Base-by-base conservation (phyloP, 2,797 vertebrate genomes). In the Australoheros facetus region DNA sequence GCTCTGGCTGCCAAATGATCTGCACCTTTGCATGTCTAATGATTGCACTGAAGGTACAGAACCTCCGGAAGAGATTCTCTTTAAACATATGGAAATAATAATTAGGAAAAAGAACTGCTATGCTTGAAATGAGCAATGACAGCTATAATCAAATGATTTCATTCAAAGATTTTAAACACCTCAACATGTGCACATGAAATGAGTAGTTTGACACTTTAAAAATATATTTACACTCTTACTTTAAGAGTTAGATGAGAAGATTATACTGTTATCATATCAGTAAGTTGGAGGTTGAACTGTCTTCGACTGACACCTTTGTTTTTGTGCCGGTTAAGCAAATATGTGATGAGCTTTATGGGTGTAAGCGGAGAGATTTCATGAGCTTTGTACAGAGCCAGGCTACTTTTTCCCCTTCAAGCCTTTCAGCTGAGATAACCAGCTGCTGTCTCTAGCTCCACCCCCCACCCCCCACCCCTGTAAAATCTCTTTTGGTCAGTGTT, bases 1-100 rank as follows among this genome's bases (percentile, higher is more conserved):
- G 69, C 37, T 34, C 51, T 70, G 59, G 69, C 80, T 66, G 58
- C 21, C 79, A 60, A 75, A 78, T 80, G 66, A 81, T 78, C 45
- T 77, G 51, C 73, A 80, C 64, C 39, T 85, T 80, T 42, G 39
- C 37, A 56, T 48, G 34, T 82, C n/a, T 82, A 73, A 77, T 66
- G 23, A 73, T 71, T 82, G 69, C 57, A 78, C 57, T 73, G 66
- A 56, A 55, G 45, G 75, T 23, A 21, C 39, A 76, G 45, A 59
- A 53, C 59, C 14, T 87, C 73, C 84, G 75, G 70, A 77, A 81
- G 32, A 75, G 30, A 80, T 82, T 70, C 55, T 58, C 37, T 58
- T 78, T 55, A 9, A 72, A 77, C 21, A 71, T 77, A 82, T 55
- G 32, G 28, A 3, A 82, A 76, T 70, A 78, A 76, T 70, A 78